Base-by-base conservation (phyloP, 1,140 invertebrate species). In the Drosophila pandora region DNA sequence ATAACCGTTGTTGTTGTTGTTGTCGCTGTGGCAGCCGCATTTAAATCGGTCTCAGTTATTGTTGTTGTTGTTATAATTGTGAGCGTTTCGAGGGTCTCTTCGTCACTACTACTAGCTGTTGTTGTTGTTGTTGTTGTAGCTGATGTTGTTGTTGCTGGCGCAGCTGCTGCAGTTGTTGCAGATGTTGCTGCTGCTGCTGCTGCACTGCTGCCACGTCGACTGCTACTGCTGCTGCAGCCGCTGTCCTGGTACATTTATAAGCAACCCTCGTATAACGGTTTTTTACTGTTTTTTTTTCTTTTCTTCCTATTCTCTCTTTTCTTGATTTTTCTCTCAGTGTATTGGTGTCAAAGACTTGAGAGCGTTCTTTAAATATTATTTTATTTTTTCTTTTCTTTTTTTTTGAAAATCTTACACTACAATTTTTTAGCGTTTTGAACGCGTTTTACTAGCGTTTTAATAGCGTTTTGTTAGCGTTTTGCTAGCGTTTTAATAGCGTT, bases 161-260 rank as follows among this genome's bases (percentile, higher is more conserved):
- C 43, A 34, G 65, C 12, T 28, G 53, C 23, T 65, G 73, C 22
- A 55, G 72, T 47, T 32, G 65, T 32, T 39, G 56, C 23, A 52
- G 55, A 12, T 52, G 76, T 32, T 61, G 75, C 47, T 76, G 72
- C 43, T 70, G 80, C 28, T 76, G 80, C 47, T 64, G 78, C 39
- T 73, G 72, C 79, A 47, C 64, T 76, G 65, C 82, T 85, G 82
- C 82, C 81, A 80, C 81, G 81, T 88, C 87, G 84, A 83, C 80
- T 75, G 71, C 71, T 89, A 89, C 90, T 90, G 90, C 90, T 90
- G 76, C 77, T 89, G 90, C 90, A 91, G 90, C 82, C 79, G 79
- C 73, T 91, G 82, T 90, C 85, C 75, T 90, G 90, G 90, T 91
- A 91, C 90, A 91, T 91, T 91, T 91, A 91, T 88, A 90, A 60